Conservation (phyloP, 2,888 invertebrate genomes). For the Pardosa pseudoannulata region DNA sequence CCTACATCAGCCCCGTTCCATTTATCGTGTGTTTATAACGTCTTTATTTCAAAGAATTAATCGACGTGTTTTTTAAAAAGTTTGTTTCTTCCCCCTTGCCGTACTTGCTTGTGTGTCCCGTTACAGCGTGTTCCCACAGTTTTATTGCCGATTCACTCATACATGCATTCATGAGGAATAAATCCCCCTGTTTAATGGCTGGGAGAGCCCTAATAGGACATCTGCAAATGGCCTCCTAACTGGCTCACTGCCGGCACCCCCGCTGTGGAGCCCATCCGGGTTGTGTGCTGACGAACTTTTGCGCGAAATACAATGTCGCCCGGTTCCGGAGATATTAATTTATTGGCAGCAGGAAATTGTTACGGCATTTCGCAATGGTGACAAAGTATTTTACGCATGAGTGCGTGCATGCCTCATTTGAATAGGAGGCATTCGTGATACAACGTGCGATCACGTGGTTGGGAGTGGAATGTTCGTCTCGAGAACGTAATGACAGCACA, state of each 20-base stretch:
- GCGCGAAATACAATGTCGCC: neutral
- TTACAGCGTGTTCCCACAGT: neutral
- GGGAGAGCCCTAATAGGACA: slow-evolving; percentile 51
- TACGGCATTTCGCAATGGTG: neutral
- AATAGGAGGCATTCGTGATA: neutral
- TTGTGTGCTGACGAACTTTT: neutral
- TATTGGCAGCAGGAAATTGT: neutral
- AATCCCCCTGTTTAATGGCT: slow-evolving; percentile 26
- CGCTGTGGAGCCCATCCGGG: slow-evolving; percentile 47
- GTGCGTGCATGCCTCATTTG: neutral
- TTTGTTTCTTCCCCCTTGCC: no score
- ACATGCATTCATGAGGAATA: slow-evolving; percentile 42
- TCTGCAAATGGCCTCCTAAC: slow-evolving; percentile 65
- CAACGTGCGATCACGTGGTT: no score
- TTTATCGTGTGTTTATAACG: no score
- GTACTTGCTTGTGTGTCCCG: no score
- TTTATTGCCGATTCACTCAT: slow-evolving; percentile 17
- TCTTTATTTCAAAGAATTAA: no score
- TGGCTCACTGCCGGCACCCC: slow-evolving; percentile 29
- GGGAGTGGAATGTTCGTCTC: no score
- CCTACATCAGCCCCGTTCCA: no score
- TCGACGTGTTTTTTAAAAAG: no score
- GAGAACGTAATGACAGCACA: no score
- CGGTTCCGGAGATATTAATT: neutral
- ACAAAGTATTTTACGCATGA: neutral